These are phyloP conservation scores for Sapajus apella DNA, from an alignment of 2,113 vertebrate species.

Conservation along the genomic window DNA sequence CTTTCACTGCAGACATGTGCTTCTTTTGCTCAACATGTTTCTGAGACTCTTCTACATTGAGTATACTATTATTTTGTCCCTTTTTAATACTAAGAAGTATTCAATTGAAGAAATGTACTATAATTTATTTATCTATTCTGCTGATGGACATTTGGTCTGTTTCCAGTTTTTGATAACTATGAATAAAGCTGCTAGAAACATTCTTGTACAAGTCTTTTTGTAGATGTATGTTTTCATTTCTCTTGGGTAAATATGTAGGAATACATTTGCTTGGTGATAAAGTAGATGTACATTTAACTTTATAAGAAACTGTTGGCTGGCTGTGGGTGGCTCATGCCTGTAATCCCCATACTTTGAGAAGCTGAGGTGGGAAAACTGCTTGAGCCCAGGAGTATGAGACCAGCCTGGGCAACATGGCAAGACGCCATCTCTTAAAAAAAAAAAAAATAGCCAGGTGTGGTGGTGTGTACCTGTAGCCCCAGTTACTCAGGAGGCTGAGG, in stretches of 20 bases:
- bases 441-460: too few relatives aligned
- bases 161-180: not conserved
- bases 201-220: not conserved
- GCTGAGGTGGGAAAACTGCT: too few relatives aligned
- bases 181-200: not conserved
- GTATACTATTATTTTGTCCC: not conserved
- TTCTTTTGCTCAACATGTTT: constrained; percentile 34
- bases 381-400: too few relatives aligned
- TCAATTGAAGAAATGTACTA: not conserved
- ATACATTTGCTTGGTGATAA: constrained; percentile 4
- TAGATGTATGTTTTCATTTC: constrained; percentile 17
- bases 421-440: too few relatives aligned
- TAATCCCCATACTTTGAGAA: too few relatives aligned
- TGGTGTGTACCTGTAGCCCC: too few relatives aligned
- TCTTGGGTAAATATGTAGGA: not conserved
- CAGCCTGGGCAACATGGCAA: too few relatives aligned
- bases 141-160: not conserved
- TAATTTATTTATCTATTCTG: not conserved
- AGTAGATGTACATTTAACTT: not conserved
- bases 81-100: constrained; percentile 28
- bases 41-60: not conserved
- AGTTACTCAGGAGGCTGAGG: too few relatives aligned
- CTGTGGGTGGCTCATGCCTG: too few relatives aligned
- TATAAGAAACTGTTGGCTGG: not conserved
- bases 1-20: not conserved